Evolutionary conservation across 2,888 invertebrate species (phyloP), one percentile per base, ranked within the genome.

Genomic region (Chouioia cunea): DNA sequence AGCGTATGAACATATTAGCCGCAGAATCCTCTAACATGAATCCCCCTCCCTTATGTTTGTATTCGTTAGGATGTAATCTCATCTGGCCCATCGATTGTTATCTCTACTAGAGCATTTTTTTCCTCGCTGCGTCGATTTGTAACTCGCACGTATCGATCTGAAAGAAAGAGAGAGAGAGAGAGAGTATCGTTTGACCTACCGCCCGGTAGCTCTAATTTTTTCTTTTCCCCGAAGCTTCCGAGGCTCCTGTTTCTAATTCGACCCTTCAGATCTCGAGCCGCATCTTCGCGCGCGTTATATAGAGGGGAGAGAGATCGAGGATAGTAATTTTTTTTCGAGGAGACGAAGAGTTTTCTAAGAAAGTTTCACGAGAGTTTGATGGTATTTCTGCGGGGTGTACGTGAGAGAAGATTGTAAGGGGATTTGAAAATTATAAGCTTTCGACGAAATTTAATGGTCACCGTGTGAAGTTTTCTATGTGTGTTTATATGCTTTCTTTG

Each of bases 191-290:
- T 36, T 36, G 36, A 77, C 66, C 69, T 66, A 75, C 75, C 60
- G 73, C 70, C 70, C 59, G 58, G 72, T 62, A 36, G 16, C 47
- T 6, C 62, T 70, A 70, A 69, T 74, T 69, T 71, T 65, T 69
- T 74, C 67, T 70, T 73, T 67, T 46, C 57, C 50, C 36, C 18
- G 27, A 43, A 52, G 58, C 63, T 64, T 57, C 43, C 57, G 63
- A 44, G 18, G 20, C 52, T 43, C 53, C 46, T 36, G 53, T 23
- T 36, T 36, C 47, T 44, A 15, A 36, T 70, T 52, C 59, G 63
- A 65, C 70, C 23, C 50, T 64, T 75, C 27, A 69, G 72, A 72
- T 72, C 65, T 72, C 18, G 36, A 36, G 67, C 73, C 73, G 65
- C 71, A 57, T 66, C 74, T 71, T 74, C 66, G 67, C 71, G 71